These are phyloP conservation scores for Chrysolina oricalcia DNA, from an alignment of 2,888 invertebrate genomes.

Conservation along the genomic window DNA sequence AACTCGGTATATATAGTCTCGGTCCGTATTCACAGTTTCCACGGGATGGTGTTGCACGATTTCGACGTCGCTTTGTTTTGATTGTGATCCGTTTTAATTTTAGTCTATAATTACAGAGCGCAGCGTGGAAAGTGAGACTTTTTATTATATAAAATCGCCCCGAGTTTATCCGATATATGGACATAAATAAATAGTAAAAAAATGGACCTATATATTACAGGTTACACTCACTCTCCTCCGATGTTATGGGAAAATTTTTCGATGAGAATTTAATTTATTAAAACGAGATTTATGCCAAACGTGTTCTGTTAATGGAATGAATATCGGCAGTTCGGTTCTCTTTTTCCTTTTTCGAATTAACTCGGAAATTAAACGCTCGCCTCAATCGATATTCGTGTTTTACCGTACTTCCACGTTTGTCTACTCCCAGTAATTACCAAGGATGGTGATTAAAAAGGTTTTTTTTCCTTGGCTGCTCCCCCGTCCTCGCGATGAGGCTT, in stretches of 20 bases:
- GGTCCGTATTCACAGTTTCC: constrained; percentile 54
- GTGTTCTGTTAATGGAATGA: constrained; percentile 65
- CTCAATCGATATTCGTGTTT: constrained; percentile 53
- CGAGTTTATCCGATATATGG: constrained; percentile 61
- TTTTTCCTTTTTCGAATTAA: constrained; percentile 59
- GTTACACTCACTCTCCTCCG: constrained; percentile 51
- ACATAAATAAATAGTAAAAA: constrained; percentile 68
- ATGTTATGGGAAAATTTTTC: constrained; percentile 62
- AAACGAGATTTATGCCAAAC: constrained; percentile 67
- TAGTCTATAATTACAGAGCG: constrained; percentile 67
- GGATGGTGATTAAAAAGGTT: constrained; percentile 45
- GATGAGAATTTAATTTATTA: constrained; percentile 67
- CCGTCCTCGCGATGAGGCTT: background rate
- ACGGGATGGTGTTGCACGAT: constrained; percentile 55
- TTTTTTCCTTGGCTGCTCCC: constrained; percentile 12
- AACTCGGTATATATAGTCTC: constrained; percentile 64
- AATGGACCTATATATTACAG: constrained; percentile 68
- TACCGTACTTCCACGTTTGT: constrained; percentile 42
- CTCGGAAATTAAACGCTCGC: constrained; percentile 56
- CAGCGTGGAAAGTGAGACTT: constrained; percentile 66
- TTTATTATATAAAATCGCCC: constrained; percentile 67
- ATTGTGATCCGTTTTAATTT: constrained; percentile 66
- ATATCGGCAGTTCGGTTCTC: constrained; percentile 59
- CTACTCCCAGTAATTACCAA: constrained; percentile 52
- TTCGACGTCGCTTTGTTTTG: constrained; percentile 57